These are phyloP conservation scores for Pseudorhiza aurosa DNA, from an alignment of 30 jellyfish, hydroid and myxozoan genomes.

Conservation along the genomic window DNA sequence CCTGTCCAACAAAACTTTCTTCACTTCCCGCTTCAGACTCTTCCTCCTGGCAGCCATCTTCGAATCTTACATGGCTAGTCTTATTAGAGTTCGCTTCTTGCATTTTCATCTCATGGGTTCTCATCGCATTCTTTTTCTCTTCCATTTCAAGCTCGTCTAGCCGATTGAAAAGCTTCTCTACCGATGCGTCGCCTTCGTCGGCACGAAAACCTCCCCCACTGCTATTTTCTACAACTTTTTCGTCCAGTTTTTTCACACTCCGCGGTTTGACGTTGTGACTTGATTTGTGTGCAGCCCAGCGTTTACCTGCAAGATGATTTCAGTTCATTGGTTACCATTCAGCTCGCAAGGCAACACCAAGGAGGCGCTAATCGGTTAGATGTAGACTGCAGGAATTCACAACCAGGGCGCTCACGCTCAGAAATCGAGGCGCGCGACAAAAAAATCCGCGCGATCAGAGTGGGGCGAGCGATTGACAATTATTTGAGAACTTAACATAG, in stretches of 20 bases:
- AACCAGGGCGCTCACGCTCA: too few relatives aligned
- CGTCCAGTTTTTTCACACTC: constrained; percentile 28
- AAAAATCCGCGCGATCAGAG: too few relatives aligned
- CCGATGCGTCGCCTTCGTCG: constrained; percentile 6
- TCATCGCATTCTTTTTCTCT: constrained; percentile 45
- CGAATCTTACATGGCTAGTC: constrained; percentile 12
- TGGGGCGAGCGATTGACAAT: too few relatives aligned
- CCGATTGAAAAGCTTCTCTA: constrained; percentile 72
- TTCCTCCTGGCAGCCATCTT: not conserved
- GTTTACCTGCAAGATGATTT: constrained; percentile 18
- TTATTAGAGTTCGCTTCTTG: not conserved
- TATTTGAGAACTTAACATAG: too few relatives aligned
- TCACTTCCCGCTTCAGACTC: not conserved
- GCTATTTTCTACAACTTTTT: not conserved
- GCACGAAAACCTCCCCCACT: not conserved
- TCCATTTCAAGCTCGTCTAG: constrained; percentile 79
- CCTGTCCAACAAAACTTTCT: not conserved
- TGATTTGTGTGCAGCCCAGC: constrained; percentile 50
- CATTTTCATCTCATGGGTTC: not conserved
- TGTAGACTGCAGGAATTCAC: too few relatives aligned
- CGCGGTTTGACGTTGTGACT: constrained; percentile 39
- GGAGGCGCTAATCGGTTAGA: not conserved
- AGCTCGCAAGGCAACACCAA: too few relatives aligned
- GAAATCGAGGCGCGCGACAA: too few relatives aligned
- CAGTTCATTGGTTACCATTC: too few relatives aligned